Evolutionary conservation across 1,140 invertebrate genomes (phyloP).

Genomic region (Octopus sinensis): DNA sequence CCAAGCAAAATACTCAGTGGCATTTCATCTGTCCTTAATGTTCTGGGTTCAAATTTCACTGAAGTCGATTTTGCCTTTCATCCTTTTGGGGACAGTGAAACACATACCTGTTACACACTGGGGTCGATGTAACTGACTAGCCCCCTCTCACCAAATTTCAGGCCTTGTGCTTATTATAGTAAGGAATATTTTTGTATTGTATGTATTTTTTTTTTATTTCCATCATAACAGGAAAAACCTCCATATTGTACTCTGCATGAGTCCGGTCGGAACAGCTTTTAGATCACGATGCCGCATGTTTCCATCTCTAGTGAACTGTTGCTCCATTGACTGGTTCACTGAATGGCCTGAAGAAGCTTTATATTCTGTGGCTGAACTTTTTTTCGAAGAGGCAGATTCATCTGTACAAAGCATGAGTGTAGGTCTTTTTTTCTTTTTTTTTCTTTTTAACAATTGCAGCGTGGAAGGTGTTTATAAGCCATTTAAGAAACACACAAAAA

Average conservation of each 20-base stretch:
- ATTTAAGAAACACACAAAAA: too few species aligned
- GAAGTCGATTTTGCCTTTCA: too few species aligned
- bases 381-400: slow-evolving; percentile 51
- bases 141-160: too few species aligned
- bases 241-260: slow-evolving; percentile 56
- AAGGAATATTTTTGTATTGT: background rate
- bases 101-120: too few species aligned
- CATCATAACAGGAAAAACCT: slow-evolving; percentile 65
- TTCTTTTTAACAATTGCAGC: too few species aligned
- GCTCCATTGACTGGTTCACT: slow-evolving; percentile 58
- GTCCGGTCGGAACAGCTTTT: slow-evolving; percentile 66
- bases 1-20: too few species aligned
- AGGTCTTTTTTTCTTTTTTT: background rate
- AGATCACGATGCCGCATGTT: slow-evolving; percentile 62
- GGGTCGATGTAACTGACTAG: too few species aligned
- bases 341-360: slow-evolving; percentile 55
- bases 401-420: slow-evolving; percentile 36
- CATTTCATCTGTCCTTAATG: too few species aligned
- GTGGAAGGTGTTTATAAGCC: background rate
- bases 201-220: slow-evolving; percentile 69
- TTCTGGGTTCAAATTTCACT: too few species aligned
- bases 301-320: slow-evolving; percentile 57
- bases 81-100: too few species aligned
- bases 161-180: too few species aligned
- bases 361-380: slow-evolving; percentile 67